These are phyloP conservation scores for Caenorhabditis angaria DNA, from an alignment of 2,888 invertebrate genomes.

Conservation along the genomic window DNA sequence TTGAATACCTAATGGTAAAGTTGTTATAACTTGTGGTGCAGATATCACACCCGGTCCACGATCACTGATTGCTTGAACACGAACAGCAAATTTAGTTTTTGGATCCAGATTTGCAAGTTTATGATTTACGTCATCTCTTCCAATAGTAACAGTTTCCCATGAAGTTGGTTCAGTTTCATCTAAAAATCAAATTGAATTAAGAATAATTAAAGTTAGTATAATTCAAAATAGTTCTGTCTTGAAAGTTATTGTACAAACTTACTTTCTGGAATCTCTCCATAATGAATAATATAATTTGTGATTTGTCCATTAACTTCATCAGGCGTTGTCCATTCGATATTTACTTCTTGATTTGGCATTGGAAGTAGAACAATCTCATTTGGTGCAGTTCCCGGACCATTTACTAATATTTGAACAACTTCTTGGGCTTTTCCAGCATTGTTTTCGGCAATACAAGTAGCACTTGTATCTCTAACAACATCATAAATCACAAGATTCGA, in stretches of 20 bases:
- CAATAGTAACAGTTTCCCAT: conserved; percentile 63
- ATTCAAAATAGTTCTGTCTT: not conserved
- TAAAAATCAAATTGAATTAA: conserved; percentile 19
- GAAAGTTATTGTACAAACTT: not conserved
- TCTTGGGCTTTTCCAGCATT: conserved; percentile 68
- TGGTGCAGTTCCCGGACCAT: conserved; percentile 70
- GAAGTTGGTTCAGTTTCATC: conserved; percentile 58
- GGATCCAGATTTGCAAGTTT: conserved; percentile 63
- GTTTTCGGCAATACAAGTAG: conserved; percentile 67
- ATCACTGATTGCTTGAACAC: conserved; percentile 69
- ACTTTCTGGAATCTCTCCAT: conserved; percentile 66
- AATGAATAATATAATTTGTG: conserved; percentile 65
- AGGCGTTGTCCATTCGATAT: conserved; percentile 71
- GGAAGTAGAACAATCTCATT: conserved; percentile 68
- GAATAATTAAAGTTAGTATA: no score
- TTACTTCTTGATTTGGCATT: conserved; percentile 64
- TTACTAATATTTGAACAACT: conserved; percentile 58
- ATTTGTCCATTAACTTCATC: conserved; percentile 70
- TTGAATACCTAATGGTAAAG: conserved; percentile 57
- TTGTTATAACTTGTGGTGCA: conserved; percentile 60
- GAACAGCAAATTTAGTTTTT: conserved; percentile 65
- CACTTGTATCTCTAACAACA: conserved; percentile 60
- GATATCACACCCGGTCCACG: conserved; percentile 69
- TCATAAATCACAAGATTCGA: conserved; percentile 38
- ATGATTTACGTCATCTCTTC: conserved; percentile 57